phyloP scores from a whole-genome alignment of 2,888 invertebrate species.

The Iphiclides podalirius region DNA sequence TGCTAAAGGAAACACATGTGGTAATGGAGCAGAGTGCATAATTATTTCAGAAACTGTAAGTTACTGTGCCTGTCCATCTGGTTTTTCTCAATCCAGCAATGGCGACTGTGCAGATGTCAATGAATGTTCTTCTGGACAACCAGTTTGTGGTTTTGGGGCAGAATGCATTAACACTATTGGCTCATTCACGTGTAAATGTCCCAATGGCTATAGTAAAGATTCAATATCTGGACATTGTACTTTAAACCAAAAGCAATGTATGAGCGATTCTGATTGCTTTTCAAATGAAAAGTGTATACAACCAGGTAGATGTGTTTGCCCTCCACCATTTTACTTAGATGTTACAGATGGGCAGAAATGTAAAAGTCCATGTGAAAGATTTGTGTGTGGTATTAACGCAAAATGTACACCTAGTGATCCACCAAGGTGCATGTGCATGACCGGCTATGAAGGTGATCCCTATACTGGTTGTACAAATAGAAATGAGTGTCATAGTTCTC shows the following conservation, averaged over 20 bases:
- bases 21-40: conserved; percentile 93
- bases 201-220: conserved; percentile 90
- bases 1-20: conserved; percentile 89
- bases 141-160: conserved; percentile 92
- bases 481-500: conserved; percentile 91
- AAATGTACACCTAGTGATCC: conserved; percentile 94
- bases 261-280: conserved; percentile 90
- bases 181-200: conserved; percentile 89
- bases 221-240: conserved; percentile 90
- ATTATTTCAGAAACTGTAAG: conserved; percentile 93
- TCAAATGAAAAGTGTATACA: conserved; percentile 94
- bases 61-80: conserved; percentile 95
- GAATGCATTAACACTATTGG: conserved; percentile 91
- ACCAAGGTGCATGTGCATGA: conserved; percentile 92
- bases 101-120: conserved; percentile 93
- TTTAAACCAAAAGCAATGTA: conserved; percentile 89
- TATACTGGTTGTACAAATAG: conserved; percentile 91
- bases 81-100: conserved; percentile 87
- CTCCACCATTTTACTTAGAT: conserved; percentile 93
- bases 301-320: conserved; percentile 94
- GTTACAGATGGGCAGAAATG: conserved; percentile 90
- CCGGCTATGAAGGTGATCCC: conserved; percentile 93
- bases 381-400: conserved; percentile 93
- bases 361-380: conserved; percentile 95
- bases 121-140: conserved; percentile 88